Conservation (phyloP, 2,797 vertebrate genomes). For the Hippocampus kuda region DNA sequence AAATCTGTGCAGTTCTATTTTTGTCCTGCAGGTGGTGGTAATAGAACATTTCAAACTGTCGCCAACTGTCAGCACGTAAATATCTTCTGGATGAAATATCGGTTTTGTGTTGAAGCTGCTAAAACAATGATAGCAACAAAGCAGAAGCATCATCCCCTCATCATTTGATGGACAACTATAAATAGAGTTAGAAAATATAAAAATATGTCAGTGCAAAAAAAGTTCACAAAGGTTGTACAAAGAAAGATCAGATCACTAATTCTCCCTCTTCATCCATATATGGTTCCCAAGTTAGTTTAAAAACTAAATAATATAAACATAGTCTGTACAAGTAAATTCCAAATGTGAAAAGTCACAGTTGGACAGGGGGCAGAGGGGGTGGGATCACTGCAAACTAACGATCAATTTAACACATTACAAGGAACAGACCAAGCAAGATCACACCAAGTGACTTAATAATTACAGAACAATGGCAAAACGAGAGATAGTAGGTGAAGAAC, state of each 20-base stretch:
- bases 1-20: not conserved
- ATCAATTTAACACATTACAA: not conserved
- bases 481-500: not conserved
- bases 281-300: too few relatives aligned
- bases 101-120: not conserved
- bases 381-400: not conserved
- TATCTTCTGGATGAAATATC: not conserved
- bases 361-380: too few relatives aligned
- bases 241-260: not conserved
- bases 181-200: not conserved
- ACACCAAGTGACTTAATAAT: not conserved
- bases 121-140: not conserved
- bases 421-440: not conserved
- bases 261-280: not conserved
- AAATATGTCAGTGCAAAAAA: not conserved
- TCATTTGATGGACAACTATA: not conserved
- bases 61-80: not conserved
- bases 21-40: not conserved
- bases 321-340: not conserved
- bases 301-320: too few relatives aligned
- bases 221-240: not conserved
- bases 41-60: not conserved
- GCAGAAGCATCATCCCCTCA: not conserved
- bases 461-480: not conserved
- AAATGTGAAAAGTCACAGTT: not conserved